These are phyloP conservation scores for Pinctada fucata DNA, from an alignment of 2,888 invertebrate species.

Conservation along the genomic window DNA sequence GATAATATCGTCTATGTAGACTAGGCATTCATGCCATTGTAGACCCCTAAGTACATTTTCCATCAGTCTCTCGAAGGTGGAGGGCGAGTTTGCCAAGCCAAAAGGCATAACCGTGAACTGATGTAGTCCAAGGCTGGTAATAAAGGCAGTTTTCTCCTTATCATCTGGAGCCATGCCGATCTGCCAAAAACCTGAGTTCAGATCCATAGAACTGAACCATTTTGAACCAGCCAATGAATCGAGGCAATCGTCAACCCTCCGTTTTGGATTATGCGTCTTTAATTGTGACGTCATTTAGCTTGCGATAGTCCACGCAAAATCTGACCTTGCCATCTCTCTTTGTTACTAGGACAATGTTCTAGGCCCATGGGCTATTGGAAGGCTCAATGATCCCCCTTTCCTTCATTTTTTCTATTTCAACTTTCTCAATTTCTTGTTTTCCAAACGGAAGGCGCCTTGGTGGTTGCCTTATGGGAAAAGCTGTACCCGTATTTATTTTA, in stretches of 20 bases:
- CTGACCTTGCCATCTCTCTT: constrained; percentile 29
- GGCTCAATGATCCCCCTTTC: constrained; percentile 43
- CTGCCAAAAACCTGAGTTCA: too few species aligned
- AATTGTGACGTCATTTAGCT: constrained; percentile 17
- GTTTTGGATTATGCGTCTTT: constrained; percentile 56
- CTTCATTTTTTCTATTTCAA: constrained; percentile 32
- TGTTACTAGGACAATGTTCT: constrained; percentile 40
- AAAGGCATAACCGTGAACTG: constrained; percentile 42
- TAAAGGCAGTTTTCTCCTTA: too few species aligned
- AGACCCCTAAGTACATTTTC: constrained; percentile 35
- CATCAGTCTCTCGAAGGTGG: constrained; percentile 44
- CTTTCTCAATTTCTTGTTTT: too few species aligned
- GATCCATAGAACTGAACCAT: too few species aligned
- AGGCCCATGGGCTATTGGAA: constrained; percentile 10
- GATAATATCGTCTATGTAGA: constrained; percentile 43
- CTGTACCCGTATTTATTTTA: too few species aligned
- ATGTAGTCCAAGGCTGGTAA: constrained; percentile 27
- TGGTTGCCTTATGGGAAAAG: constrained; percentile 37
- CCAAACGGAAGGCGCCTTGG: constrained; percentile 23
- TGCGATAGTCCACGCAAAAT: too few species aligned
- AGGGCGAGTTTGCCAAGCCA: constrained; percentile 32
- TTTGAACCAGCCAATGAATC: too few species aligned
- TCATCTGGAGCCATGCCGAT: too few species aligned
- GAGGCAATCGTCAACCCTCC: neutral
- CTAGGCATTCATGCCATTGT: constrained; percentile 31